Evolutionary conservation across 2,888 invertebrate genomes (phyloP), one percentile per base, ranked within the genome.

Genomic region (Thereva unica): DNA sequence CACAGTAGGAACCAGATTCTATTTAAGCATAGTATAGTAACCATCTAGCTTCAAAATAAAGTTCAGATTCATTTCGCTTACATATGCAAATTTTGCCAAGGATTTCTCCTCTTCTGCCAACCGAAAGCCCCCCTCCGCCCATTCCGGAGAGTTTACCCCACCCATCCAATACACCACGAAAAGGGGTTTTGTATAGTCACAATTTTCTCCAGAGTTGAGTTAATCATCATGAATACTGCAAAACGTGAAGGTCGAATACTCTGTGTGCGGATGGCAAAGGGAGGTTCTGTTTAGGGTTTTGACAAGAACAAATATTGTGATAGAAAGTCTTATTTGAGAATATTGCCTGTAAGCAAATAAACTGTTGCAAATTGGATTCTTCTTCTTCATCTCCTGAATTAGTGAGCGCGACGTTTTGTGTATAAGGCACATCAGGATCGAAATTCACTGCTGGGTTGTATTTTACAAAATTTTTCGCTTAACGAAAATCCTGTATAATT

Each of bases 321-420:
- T 61, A 50, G 61, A 59, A 59, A 61, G 61, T 61, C 61, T 61
- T 61, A 61, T 61, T 61, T 61, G 61, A 10, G 61, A 61, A 50
- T 50, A 61, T 50, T 61, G 61, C 50, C 61, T 61, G 61, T 23
- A 12, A 61, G 61, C 61, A 61, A 61, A 61, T 61, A 61, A 61
- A 61, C 61, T 50, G 61, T 41, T 61, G 61, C 50, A 61, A 61
- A 61, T 61, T 61, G 61, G 61, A 61, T 61, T 50, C 61, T 61
- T 61, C 23, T 61, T 50, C 61, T 38, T 61, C 40, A 50, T 23
- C 23, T 23, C 23, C 2, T 23, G 23, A 23, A 23, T 23, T 23
- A 23, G 23, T 23, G 23, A 23, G 23, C 23, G 23, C 23, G 23
- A 23, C 23, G 23, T 23, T 23, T 23, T 23, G 23, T 23, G 2